A percentile compares a stretch with the other conserved stretches of the same genome.
These are phyloP conservation scores for Diphyllodes magnificus DNA, from an alignment of 2,113 vertebrate species.

Conservation along the genomic window DNA sequence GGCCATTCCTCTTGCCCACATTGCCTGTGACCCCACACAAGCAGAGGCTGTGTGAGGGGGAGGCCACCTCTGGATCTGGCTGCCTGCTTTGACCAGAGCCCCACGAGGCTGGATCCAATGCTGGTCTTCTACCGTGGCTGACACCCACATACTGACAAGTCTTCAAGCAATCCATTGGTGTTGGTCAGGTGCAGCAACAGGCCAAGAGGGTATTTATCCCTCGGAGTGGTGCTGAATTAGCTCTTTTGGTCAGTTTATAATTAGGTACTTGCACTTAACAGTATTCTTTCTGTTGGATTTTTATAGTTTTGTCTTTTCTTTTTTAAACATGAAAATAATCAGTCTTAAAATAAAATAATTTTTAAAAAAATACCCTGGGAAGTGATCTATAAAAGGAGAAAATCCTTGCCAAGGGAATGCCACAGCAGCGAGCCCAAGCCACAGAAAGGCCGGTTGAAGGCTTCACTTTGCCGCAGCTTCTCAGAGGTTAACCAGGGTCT, in stretches of 20 bases:
- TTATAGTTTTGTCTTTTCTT: constrained; percentile 25
- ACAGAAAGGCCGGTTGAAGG: neutral
- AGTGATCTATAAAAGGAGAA: constrained; percentile 22
- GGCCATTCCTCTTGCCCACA: neutral
- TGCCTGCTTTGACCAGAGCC: neutral
- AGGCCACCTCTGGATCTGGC: neutral
- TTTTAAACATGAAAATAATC: constrained; percentile 25
- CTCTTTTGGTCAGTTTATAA: constrained; percentile 11
- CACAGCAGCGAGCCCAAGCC: neutral
- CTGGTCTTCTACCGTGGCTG: neutral
- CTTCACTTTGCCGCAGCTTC: neutral
- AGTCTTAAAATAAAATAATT: constrained; percentile 23
- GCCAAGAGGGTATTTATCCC: neutral
- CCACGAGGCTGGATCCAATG: accelerated
- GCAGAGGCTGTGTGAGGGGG: accelerated
- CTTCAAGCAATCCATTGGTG: neutral
- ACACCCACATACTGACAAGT: accelerated
- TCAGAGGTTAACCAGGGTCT: constrained; percentile 57
- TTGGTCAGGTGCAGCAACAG: neutral
- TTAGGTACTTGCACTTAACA: neutral
- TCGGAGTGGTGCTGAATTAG: neutral
- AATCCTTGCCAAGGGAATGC: neutral
- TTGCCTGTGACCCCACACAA: neutral
- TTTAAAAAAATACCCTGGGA: neutral
- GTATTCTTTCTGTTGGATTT: constrained; percentile 34